Percentiles rank a stretch among this genome's conserved stretches.
phyloP scores from a whole-genome alignment of 1,140 invertebrate genomes.

The Coboldia fuscipes region DNA sequence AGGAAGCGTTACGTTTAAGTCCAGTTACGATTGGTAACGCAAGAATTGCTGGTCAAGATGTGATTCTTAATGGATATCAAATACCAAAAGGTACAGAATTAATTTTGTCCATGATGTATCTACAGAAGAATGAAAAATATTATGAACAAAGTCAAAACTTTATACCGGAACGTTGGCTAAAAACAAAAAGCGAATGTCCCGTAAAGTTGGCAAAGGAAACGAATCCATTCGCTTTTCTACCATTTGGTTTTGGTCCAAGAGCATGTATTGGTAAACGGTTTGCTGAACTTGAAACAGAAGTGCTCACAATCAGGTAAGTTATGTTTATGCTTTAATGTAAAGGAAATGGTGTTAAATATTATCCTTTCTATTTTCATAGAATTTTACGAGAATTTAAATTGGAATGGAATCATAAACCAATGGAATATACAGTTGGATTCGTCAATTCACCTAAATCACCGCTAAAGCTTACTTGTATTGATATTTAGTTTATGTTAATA shows the following conservation, averaged over 20 bases:
- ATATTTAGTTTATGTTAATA: too few species aligned
- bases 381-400: neutral
- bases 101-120: conserved; percentile 4
- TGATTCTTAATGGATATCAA: conserved; percentile 51
- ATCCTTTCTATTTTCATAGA: neutral
- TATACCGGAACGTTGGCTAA: conserved; percentile 54
- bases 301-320: conserved; percentile 13
- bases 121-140: conserved; percentile 16
- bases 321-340: neutral
- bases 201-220: conserved; percentile 15
- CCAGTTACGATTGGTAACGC: conserved; percentile 68
- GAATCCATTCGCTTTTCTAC: conserved; percentile 35
- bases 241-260: conserved; percentile 38
- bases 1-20: conserved; percentile 48
- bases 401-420: neutral
- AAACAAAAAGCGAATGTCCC: conserved; percentile 7
- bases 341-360: neutral
- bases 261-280: conserved; percentile 23
- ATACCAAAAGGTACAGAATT: conserved; percentile 46
- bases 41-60: conserved; percentile 48
- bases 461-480: too few species aligned
- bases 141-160: conserved; percentile 44
- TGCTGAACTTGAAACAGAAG: conserved; percentile 24
- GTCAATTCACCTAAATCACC: neutral
- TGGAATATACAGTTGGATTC: neutral